phyloP scores from a whole-genome alignment of 2,113 vertebrate genomes.

The Beaufortia kweichowensis region DNA sequence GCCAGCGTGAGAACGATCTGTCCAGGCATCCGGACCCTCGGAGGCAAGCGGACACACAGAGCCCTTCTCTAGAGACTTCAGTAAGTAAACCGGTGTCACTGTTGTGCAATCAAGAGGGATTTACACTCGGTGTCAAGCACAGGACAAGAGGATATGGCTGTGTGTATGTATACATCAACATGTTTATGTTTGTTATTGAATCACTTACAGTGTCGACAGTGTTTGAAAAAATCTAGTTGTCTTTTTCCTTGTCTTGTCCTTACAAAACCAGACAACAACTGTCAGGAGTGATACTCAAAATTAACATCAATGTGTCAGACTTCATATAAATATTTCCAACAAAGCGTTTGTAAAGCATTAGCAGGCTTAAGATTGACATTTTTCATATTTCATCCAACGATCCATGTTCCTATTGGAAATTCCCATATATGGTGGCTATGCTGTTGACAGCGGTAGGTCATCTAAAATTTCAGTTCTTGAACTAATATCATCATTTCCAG shows the following conservation, averaged over 20 bases:
- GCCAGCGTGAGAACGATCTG: conserved; percentile 72
- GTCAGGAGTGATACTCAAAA: neutral
- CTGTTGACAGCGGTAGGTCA: neutral
- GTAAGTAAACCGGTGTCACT: conserved; percentile 60
- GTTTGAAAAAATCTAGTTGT: neutral
- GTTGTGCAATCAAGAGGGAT: conserved; percentile 64
- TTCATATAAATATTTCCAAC: too few species aligned
- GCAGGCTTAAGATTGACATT: neutral
- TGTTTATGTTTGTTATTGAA: conserved; percentile 27
- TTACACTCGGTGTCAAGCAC: conserved; percentile 58
- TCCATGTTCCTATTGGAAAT: neutral
- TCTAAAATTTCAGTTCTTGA: neutral
- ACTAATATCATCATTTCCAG: neutral
- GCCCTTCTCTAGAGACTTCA: conserved; percentile 56
- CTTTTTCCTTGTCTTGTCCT: neutral
- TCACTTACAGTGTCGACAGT: conserved; percentile 15
- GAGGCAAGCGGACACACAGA: conserved; percentile 60
- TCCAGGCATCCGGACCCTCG: conserved; percentile 54
- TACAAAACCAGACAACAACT: neutral
- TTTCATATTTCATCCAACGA: too few species aligned
- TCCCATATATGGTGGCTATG: neutral
- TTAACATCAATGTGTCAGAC: too few species aligned
- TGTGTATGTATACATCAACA: conserved; percentile 35
- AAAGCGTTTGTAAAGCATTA: neutral
- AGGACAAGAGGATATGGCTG: conserved; percentile 49